Percentiles rank a stretch among this genome's conserved stretches.
Conservation (phyloP, 1,140 invertebrate genomes). For the Drosophila rhopaloa region DNA sequence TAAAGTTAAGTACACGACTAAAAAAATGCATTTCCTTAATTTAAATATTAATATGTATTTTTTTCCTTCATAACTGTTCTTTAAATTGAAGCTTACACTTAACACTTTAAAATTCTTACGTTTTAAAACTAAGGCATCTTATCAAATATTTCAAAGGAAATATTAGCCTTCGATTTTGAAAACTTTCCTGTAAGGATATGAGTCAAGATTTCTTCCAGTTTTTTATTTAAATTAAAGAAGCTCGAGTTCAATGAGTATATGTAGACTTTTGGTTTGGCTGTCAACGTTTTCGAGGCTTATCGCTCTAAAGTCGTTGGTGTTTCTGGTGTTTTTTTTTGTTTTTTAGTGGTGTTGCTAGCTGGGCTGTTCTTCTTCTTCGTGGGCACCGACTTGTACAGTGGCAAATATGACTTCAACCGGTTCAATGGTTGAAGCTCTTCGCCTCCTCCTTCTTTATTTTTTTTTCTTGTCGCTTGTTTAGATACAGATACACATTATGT, state of each 20-base stretch:
- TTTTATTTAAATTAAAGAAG: neutral
- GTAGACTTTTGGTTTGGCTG: slow-evolving; percentile 22
- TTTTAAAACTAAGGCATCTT: too few species aligned
- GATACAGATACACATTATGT: slow-evolving; percentile 77
- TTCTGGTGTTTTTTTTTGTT: slow-evolving; percentile 9
- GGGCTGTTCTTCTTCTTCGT: slow-evolving; percentile 20
- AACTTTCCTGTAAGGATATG: too few species aligned
- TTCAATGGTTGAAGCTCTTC: slow-evolving; percentile 58
- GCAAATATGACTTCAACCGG: slow-evolving; percentile 75
- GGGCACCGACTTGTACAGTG: slow-evolving; percentile 47
- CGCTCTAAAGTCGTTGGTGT: slow-evolving; percentile 32
- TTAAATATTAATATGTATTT: too few species aligned
- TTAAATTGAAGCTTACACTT: too few species aligned
- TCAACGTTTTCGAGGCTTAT: slow-evolving; percentile 42
- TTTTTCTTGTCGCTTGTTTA: slow-evolving; percentile 54
- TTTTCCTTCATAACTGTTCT: too few species aligned
- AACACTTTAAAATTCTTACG: too few species aligned
- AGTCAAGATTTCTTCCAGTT: too few species aligned
- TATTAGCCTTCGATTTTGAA: too few species aligned
- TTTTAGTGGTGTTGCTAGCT: slow-evolving; percentile 30
- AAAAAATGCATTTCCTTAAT: too few species aligned
- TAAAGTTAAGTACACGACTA: too few species aligned
- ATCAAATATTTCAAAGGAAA: too few species aligned
- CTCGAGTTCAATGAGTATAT: slow-evolving; percentile 1
- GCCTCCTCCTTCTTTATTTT: slow-evolving; percentile 6